Conservation (phyloP, 1,140 invertebrate genomes). For the Macrobrachium rosenbergii region DNA sequence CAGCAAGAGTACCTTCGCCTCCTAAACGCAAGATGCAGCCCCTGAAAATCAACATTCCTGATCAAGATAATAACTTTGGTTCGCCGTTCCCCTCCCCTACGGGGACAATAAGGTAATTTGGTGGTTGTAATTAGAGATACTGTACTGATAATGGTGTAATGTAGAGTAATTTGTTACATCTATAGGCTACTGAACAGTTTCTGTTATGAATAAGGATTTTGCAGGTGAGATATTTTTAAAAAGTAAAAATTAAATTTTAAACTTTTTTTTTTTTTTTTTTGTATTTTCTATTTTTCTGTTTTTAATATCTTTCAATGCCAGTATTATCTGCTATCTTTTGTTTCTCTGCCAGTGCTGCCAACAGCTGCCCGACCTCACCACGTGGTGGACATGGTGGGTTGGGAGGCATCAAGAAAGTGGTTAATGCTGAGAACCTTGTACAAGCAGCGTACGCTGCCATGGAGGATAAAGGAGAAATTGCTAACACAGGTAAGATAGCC, state of each 20-base stretch:
- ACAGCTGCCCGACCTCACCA: slow-evolving; percentile 97
- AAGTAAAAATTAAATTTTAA: not conserved
- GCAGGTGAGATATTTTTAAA: no score
- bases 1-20: slow-evolving; percentile 66
- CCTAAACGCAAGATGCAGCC: slow-evolving; percentile 76
- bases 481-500: slow-evolving; percentile 53
- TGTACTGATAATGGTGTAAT: not conserved
- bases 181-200: no score
- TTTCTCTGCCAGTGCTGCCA: slow-evolving; percentile 80
- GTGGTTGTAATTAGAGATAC: not conserved
- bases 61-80: slow-evolving; percentile 77
- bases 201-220: no score
- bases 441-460: slow-evolving; percentile 62
- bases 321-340: not conserved
- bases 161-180: not conserved
- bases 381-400: slow-evolving; percentile 73
- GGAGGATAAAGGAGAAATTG: slow-evolving; percentile 60
- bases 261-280: not conserved
- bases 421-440: slow-evolving; percentile 58
- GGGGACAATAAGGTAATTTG: slow-evolving; percentile 78
- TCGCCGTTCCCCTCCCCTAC: slow-evolving; percentile 96
- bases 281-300: not conserved
- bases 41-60: slow-evolving; percentile 91
- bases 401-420: slow-evolving; percentile 68
- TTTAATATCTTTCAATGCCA: not conserved